Evolutionary conservation across 2,113 vertebrate genomes (phyloP), one percentile per base, ranked within the genome.

Genomic region (Tauraco erythrolophus): DNA sequence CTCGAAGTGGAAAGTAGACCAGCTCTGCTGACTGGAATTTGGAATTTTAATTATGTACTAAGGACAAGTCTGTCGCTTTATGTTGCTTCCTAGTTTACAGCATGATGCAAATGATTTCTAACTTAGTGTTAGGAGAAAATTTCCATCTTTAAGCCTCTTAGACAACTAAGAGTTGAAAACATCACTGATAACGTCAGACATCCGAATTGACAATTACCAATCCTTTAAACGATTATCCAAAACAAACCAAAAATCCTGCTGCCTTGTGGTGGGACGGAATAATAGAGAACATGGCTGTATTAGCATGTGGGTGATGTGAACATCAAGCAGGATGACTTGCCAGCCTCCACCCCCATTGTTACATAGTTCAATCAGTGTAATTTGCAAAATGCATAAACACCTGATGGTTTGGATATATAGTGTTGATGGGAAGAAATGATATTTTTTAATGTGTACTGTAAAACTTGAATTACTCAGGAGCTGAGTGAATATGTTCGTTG

Each of bases 71-170:
- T 98, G 99, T 99, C 61, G 98, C 98, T 99, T 98, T 98, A 98
- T 98, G 98, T 98, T 98, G 98, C 98, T 99, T 99, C 98, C 99
- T 99, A 99, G 99, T 99, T 99, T 99, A 99, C 99, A 98, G 99
- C 98, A 99, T 98, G 99, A 99, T 98, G 99, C 99, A 98, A 98
- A 99, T 99, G 98, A 98, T 98, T 99, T 98, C 98, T 98, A 98
- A 98, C 98, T 98, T 98, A 98, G 98, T 85, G 98, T 98, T 98
- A 98, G 98, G 98, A 98, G 97, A 98, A 96, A 97, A 96, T 97
- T 96, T 98, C 98, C 98, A 98, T 98, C 98, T 98, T 98, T 96
- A 98, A 94, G 98, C 98, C 98, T 98, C 98, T 98, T 98, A 97
- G 98, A 96, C 97, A 87, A 93, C 98, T 98, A 98, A 98, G 98